A percentile compares a stretch with the other conserved stretches of the same genome.
phyloP scores from a whole-genome alignment of 2,888 invertebrate species.

The Agrilus mali region DNA sequence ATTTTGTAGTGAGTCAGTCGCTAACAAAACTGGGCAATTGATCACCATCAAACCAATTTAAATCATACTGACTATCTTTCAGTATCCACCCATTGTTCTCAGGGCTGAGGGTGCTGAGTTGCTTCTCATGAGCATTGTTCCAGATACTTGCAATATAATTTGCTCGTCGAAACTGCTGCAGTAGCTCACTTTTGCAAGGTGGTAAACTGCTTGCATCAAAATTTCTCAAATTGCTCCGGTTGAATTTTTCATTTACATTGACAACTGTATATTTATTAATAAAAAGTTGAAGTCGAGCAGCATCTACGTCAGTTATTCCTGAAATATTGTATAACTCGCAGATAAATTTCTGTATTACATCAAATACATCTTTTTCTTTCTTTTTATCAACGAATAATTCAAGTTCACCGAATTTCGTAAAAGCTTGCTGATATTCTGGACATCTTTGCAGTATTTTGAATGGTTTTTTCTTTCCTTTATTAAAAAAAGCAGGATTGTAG shows the following conservation, averaged over 20 bases:
- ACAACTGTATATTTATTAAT: slow-evolving; percentile 6
- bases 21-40: slow-evolving; percentile 1
- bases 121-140: slow-evolving; percentile 5
- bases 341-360: slow-evolving; percentile 2
- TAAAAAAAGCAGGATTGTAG: slow-evolving; percentile 13
- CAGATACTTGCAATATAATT: slow-evolving; percentile 5
- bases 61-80: slow-evolving; percentile 1
- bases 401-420: too few species aligned
- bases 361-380: slow-evolving; percentile 1
- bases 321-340: slow-evolving; percentile 4
- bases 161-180: slow-evolving; percentile 5
- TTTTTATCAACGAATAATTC: slow-evolving; percentile 5
- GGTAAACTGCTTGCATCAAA: slow-evolving; percentile 6
- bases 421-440: slow-evolving; percentile 9
- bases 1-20: neutral
- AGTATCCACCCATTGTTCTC: slow-evolving; percentile 3
- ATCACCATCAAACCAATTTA: slow-evolving; percentile 6
- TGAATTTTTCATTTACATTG: slow-evolving; percentile 7
- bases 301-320: slow-evolving; percentile 9
- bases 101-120: slow-evolving; percentile 2
- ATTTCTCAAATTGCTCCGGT: slow-evolving; percentile 4
- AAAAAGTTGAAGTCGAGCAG: slow-evolving; percentile 8
- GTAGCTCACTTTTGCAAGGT: slow-evolving; percentile 5
- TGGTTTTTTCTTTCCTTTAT: slow-evolving; percentile 12
- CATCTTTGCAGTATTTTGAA: slow-evolving; percentile 11